These are phyloP conservation scores for Lasioglossum morio DNA, from an alignment of 2,888 invertebrate genomes.

Conservation along the genomic window DNA sequence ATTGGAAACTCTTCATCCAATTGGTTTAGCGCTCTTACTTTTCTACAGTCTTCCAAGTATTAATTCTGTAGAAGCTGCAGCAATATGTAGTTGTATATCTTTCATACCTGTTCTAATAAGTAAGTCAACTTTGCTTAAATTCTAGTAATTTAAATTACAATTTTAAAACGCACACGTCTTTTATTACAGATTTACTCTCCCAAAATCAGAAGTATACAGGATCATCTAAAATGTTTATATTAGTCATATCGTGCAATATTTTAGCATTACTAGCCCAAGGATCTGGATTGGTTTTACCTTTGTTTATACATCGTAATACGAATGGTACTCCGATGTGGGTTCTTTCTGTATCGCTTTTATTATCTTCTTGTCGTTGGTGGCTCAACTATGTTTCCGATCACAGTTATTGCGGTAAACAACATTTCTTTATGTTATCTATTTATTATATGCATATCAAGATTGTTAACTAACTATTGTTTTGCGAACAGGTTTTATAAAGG, in stretches of 20 bases:
- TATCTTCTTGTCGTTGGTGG: slow-evolving; percentile 94
- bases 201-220: slow-evolving; percentile 9
- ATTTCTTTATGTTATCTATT: background rate
- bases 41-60: slow-evolving; percentile 92
- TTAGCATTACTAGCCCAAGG: slow-evolving; percentile 88
- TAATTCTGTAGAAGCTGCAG: slow-evolving; percentile 92
- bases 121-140: slow-evolving; percentile 90
- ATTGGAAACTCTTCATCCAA: slow-evolving; percentile 92
- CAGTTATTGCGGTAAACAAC: slow-evolving; percentile 76
- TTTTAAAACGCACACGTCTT: background rate
- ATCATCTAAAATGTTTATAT: background rate
- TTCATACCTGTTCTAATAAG: slow-evolving; percentile 92
- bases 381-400: slow-evolving; percentile 89
- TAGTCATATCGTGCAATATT: slow-evolving; percentile 85
- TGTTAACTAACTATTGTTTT: background rate
- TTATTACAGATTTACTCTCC: slow-evolving; percentile 53
- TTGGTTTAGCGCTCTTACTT: slow-evolving; percentile 91
- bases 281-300: slow-evolving; percentile 90
- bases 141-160: slow-evolving; percentile 86
- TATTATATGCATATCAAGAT: background rate
- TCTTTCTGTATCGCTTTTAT: slow-evolving; percentile 87
- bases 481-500: slow-evolving; percentile 80
- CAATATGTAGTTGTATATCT: slow-evolving; percentile 94
- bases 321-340: slow-evolving; percentile 85
- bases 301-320: slow-evolving; percentile 85